Base-by-base conservation (phyloP, 2,888 invertebrate species). In the Hipparchia semele region DNA sequence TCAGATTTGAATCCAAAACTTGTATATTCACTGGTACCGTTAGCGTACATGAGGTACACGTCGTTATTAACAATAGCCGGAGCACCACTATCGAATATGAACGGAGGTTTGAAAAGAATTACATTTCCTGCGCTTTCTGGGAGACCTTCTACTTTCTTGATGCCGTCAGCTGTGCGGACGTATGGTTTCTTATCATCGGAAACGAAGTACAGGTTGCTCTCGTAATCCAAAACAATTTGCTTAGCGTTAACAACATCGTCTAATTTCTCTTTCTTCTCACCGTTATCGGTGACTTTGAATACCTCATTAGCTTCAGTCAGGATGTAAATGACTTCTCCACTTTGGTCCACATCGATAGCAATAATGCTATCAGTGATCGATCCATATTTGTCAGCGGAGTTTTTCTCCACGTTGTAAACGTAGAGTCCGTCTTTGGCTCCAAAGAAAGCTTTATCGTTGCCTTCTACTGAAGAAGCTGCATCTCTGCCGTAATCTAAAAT, bases 351-450 rank as follows among this genome's bases (percentile, higher is more conserved):
- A 0, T 71, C 79, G 33, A 83, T 79, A 9, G 77, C 77, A 49
- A 81, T 78, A 6, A 84, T 76, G 66, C 75, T 79, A 10, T 84
- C 82, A 10, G 76, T 71, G 0, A 83, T 62, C 6, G 80, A 65
- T 33, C 84, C 82, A 51, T 80, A 82, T 68, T 82, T 83, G 2
- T 75, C 76, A n/a, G 79, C 79, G 5, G 76, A 71, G 9, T 77
- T 58, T 1, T 74, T 68, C 8, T 71, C 39, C 9, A 59, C 60
- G 33, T 87, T 83, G 77, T 85, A 89, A 0, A 61, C 23, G 70
- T 89, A 90, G 9, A 90, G 70, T 6, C 89, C 90, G 12, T 88
- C 87, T 49, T 79, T 79, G 0, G 89, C 85, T n/a, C 80, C 89
- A 2, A 90, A 83, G 74, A 81, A 88, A 2, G 78, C 87, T 0